Conservation (phyloP, 2,797 vertebrate species). For the Tarsius wallacei region DNA sequence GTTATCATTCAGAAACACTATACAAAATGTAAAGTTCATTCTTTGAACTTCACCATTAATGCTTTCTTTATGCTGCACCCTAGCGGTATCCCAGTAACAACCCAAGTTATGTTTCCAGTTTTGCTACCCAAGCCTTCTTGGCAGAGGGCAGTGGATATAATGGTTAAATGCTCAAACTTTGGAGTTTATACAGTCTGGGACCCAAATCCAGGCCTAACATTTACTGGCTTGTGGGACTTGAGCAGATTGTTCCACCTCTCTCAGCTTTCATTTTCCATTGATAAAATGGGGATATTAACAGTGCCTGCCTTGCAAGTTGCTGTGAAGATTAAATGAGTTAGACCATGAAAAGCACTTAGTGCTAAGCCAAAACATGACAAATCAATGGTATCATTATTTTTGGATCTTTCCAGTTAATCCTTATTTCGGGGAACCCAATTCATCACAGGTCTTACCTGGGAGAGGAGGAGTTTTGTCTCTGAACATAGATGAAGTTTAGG, state of each 20-base stretch:
- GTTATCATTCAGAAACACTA: no score
- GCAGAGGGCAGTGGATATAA: background rate
- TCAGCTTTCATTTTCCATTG: background rate
- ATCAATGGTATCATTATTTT: background rate
- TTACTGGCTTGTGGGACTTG: background rate
- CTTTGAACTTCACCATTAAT: background rate
- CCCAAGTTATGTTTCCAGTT: background rate
- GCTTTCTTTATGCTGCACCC: background rate
- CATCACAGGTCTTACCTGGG: background rate
- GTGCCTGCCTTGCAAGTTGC: background rate
- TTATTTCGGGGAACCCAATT: background rate
- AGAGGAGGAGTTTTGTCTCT: background rate
- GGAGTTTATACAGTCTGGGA: background rate
- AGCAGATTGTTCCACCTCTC: background rate
- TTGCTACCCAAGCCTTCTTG: background rate
- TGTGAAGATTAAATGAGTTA: constrained; percentile 43
- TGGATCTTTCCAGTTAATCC: background rate
- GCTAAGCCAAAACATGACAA: background rate
- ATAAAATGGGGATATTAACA: background rate
- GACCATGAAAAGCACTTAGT: background rate
- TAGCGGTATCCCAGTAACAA: background rate
- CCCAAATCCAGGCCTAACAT: background rate
- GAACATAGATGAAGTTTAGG: background rate
- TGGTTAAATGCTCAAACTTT: background rate
- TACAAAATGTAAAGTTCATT: background rate